Evolutionary conservation across 1,140 invertebrate genomes (phyloP).

Genomic region (Habropoda laboriosa): DNA sequence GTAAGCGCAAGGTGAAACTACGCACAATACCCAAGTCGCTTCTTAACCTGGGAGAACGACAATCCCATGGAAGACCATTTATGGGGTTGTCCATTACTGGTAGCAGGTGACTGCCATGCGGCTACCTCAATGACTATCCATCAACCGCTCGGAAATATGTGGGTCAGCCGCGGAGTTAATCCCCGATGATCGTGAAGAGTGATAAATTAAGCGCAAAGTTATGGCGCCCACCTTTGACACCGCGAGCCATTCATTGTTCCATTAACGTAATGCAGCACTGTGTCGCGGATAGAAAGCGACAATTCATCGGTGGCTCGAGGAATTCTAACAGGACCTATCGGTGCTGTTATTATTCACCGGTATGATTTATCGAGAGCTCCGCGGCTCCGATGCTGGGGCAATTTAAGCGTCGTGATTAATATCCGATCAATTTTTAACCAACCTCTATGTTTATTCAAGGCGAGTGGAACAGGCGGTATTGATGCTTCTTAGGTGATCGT

Average conservation of each 20-base stretch:
- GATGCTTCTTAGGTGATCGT: no score
- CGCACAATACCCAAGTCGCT: not conserved
- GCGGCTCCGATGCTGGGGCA: not conserved
- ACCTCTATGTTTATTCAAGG: not conserved
- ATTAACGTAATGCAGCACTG: conserved; percentile 4
- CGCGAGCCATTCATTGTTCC: conserved; percentile 33
- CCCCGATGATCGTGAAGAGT: conserved; percentile 32
- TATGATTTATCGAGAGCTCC: not conserved
- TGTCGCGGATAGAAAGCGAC: not conserved
- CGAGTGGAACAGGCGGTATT: no score
- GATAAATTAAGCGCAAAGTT: conserved; percentile 54
- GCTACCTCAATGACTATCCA: conserved; percentile 62
- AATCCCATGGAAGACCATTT: conserved; percentile 48
- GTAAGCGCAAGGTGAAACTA: conserved; percentile 35
- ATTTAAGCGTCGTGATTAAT: not conserved
- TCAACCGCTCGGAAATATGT: conserved; percentile 62
- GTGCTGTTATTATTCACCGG: not conserved
- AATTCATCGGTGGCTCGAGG: not conserved
- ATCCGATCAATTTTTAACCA: not conserved
- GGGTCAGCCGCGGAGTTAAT: conserved; percentile 57
- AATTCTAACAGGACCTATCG: not conserved
- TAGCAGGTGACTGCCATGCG: conserved; percentile 64
- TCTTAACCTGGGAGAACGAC: conserved; percentile 5
- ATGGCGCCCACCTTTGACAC: conserved; percentile 38
- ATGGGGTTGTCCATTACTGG: conserved; percentile 61